A percentile compares a stretch with the other conserved stretches of the same genome.
phyloP scores from a whole-genome alignment of 2,888 invertebrate species.

The Philaethria dido region DNA sequence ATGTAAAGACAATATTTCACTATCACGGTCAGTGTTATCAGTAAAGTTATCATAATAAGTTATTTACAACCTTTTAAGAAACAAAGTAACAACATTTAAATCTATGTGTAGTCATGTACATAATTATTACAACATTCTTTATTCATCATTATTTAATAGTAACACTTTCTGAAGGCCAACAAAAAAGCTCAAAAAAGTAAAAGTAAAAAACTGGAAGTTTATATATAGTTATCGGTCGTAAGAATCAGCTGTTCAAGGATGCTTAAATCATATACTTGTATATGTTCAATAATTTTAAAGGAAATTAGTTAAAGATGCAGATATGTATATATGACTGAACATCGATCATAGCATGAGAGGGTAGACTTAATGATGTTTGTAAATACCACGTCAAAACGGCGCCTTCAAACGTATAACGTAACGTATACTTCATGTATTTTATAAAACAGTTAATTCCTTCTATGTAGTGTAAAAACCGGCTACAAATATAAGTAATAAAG shows the following conservation, averaged over 20 bases:
- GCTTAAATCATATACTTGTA: background rate
- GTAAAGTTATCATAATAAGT: slow-evolving; percentile 4
- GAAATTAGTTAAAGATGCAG: background rate
- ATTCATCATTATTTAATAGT: too few species aligned
- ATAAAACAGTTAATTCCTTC: background rate
- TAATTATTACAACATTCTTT: too few species aligned
- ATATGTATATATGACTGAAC: background rate
- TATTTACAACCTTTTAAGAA: background rate
- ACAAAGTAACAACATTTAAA: background rate
- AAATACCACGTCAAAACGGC: slow-evolving; percentile 23
- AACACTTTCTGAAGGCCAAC: too few species aligned
- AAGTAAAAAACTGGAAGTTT: too few species aligned
- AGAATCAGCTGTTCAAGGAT: too few species aligned
- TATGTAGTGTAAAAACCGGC: background rate
- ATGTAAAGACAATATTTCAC: background rate
- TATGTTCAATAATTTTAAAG: background rate
- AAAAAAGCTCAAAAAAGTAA: too few species aligned
- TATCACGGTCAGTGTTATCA: slow-evolving; percentile 2
- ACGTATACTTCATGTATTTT: slow-evolving; percentile 13
- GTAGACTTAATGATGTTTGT: background rate
- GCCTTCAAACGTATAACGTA: slow-evolving; percentile 32
- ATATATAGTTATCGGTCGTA: too few species aligned
- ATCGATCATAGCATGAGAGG: background rate
- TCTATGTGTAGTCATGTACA: background rate
- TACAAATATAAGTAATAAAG: background rate